phyloP scores from a whole-genome alignment of 2,113 vertebrate genomes.

The Bubalus kerabau region DNA sequence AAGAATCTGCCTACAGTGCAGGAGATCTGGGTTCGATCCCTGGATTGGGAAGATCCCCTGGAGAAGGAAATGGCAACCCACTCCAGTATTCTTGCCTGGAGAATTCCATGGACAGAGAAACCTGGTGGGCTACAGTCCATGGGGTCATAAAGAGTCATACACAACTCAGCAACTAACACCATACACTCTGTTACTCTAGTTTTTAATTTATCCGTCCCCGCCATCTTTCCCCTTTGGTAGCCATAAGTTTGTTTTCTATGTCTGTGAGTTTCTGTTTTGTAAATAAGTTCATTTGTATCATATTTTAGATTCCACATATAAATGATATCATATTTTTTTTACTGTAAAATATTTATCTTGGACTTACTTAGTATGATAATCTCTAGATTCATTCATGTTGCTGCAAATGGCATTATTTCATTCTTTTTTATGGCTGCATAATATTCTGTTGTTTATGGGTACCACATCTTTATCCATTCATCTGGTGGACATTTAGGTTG shows the following conservation, averaged over 20 bases:
- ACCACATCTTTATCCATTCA: not conserved
- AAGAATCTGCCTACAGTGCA: not conserved
- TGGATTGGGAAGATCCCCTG: not conserved
- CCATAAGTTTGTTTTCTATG: not conserved
- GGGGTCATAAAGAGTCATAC: not conserved
- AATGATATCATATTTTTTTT: not conserved
- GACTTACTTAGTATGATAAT: not conserved
- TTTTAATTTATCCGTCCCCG: rapidly evolving
- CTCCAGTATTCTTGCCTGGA: not conserved
- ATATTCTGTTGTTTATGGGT: not conserved
- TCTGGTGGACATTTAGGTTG: not conserved
- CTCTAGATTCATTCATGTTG: not conserved
- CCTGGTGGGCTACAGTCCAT: not conserved
- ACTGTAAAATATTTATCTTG: not conserved
- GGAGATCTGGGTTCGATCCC: not conserved
- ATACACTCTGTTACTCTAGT: not conserved
- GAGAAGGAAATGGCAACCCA: not conserved
- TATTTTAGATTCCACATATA: not conserved
- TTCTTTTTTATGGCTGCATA: not conserved
- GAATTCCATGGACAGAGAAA: not conserved
- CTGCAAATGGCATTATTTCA: not conserved
- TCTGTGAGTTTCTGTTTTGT: not conserved
- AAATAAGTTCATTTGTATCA: not conserved
- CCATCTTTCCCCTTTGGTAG: not conserved
- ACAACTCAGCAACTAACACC: not conserved